Conservation (phyloP, 2,888 invertebrate species). For the Drosophila mayaguana region DNA sequence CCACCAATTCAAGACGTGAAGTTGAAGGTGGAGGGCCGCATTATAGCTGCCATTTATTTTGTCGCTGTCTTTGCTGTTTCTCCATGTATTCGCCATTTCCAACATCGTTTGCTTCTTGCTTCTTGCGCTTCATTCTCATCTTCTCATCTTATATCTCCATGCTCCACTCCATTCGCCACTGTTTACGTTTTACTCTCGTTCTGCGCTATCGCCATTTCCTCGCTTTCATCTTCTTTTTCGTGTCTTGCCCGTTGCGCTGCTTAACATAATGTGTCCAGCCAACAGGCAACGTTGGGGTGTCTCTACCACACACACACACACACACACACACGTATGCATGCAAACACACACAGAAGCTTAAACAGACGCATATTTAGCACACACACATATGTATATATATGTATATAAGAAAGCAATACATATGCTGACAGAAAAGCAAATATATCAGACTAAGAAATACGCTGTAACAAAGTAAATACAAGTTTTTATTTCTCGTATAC, state of each 20-base stretch:
- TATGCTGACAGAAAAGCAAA: background rate
- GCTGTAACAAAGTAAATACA: background rate
- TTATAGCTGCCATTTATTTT: background rate
- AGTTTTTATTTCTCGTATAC: background rate
- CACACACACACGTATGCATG: conserved; percentile 10
- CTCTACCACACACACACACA: conserved; percentile 20
- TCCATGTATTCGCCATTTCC: conserved; percentile 9
- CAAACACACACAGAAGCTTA: conserved; percentile 5
- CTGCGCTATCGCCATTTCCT: conserved; percentile 36
- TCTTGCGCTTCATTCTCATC: background rate
- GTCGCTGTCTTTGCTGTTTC: conserved; percentile 4
- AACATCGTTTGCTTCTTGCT: background rate
- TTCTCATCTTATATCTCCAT: background rate
- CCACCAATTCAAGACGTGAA: conserved; percentile 24
- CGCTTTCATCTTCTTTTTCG: conserved; percentile 45
- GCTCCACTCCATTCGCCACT: conserved; percentile 1
- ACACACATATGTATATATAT: background rate
- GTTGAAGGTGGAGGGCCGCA: background rate
- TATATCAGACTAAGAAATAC: background rate
- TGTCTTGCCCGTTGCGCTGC: conserved; percentile 45
- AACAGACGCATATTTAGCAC: background rate
- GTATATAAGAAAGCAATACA: background rate
- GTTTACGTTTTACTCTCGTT: conserved; percentile 5
- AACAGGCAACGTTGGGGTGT: conserved; percentile 45
- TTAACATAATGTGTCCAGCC: conserved; percentile 70